A percentile compares a stretch with the other conserved stretches of the same genome.
These are phyloP conservation scores for Dasypogon diadema DNA, from an alignment of 2,888 invertebrate genomes.

Conservation along the genomic window DNA sequence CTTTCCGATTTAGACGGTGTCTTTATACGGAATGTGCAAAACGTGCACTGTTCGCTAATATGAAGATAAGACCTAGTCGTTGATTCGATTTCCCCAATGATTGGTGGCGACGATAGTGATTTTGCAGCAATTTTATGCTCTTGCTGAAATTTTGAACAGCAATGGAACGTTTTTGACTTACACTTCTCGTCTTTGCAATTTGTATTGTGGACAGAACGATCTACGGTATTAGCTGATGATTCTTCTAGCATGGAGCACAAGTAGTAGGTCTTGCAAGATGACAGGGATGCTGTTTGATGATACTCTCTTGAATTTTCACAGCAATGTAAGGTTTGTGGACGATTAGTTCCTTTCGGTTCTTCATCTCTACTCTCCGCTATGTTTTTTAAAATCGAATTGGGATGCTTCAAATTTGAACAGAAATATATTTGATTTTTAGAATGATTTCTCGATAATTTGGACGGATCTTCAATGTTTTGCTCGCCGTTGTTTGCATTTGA, in stretches of 20 bases:
- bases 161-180: constrained; percentile 66
- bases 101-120: constrained; percentile 61
- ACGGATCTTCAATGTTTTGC: constrained; percentile 52
- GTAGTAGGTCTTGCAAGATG: constrained; percentile 65
- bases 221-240: constrained; percentile 62
- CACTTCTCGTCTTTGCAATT: constrained; percentile 55
- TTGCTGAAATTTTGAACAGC: constrained; percentile 67
- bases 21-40: constrained; percentile 67
- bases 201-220: constrained; percentile 49
- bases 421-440: constrained; percentile 63
- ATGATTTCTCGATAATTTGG: constrained; percentile 50
- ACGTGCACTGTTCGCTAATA: constrained; percentile 67
- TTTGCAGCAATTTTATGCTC: constrained; percentile 54
- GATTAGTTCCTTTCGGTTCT: constrained; percentile 50
- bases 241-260: constrained; percentile 72
- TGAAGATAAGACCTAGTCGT: constrained; percentile 61
- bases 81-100: constrained; percentile 61
- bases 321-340: constrained; percentile 68
- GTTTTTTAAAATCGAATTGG: constrained; percentile 62
- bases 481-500: constrained; percentile 11
- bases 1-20: constrained; percentile 59
- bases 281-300: constrained; percentile 60
- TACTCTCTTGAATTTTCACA: constrained; percentile 68
- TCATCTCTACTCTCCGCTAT: constrained; percentile 43
- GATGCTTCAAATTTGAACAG: constrained; percentile 67